Conservation (phyloP, 1,140 invertebrate genomes). For the Telenomus remus region DNA sequence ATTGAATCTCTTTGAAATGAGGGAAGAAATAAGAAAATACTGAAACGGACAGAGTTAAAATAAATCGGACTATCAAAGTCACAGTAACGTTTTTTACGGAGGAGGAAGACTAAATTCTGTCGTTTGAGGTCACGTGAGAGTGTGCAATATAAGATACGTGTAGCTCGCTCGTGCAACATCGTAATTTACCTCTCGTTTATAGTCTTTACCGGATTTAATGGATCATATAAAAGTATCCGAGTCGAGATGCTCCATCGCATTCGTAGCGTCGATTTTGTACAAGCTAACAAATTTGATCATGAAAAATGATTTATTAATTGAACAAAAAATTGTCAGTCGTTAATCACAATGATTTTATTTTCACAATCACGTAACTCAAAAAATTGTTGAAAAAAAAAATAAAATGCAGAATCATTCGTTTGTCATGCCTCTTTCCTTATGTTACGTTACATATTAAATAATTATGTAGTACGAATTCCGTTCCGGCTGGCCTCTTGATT, state of each 20-base stretch:
- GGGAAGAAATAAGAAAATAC: neutral
- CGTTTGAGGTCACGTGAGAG: slow-evolving; percentile 54
- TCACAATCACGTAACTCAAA: slow-evolving; percentile 20
- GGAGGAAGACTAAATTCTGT: slow-evolving; percentile 54
- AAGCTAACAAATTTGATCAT: slow-evolving; percentile 14
- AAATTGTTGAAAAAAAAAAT: slow-evolving; percentile 37
- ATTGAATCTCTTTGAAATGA: no score
- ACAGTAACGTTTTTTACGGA: slow-evolving; percentile 45
- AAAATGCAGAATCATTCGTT: slow-evolving; percentile 35
- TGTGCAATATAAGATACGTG: slow-evolving; percentile 50
- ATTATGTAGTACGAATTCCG: slow-evolving; percentile 39
- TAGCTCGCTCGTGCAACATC: slow-evolving; percentile 54
- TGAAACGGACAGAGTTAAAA: no score
- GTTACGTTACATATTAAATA: slow-evolving; percentile 33
- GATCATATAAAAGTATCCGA: slow-evolving; percentile 52
- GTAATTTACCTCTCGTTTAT: slow-evolving; percentile 62
- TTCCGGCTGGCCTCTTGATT: neutral
- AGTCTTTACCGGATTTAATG: slow-evolving; percentile 61
- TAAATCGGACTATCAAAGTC: slow-evolving; percentile 12
- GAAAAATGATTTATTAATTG: no score
- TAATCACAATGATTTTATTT: neutral
- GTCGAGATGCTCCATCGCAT: slow-evolving; percentile 39
- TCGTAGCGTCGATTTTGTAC: slow-evolving; percentile 28
- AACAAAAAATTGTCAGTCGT: no score
- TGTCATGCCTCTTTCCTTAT: slow-evolving; percentile 36